Base-by-base conservation (phyloP, 1,140 invertebrate genomes). In the Nasonia vitripennis region DNA sequence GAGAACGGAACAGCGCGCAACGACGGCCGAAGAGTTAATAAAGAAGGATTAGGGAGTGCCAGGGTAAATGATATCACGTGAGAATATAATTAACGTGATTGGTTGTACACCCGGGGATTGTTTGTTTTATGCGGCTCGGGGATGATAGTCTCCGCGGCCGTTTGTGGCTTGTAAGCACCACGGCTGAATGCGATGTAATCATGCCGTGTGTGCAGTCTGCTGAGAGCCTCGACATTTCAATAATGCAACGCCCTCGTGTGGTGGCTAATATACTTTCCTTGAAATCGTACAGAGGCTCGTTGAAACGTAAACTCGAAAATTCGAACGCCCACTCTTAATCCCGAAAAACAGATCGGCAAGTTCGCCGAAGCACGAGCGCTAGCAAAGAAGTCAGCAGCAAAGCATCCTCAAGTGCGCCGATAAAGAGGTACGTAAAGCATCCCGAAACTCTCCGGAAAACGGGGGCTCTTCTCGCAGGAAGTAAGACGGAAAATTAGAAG, bases 11-110 rank as follows among this genome's bases (percentile, higher is more conserved):
- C 62, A 67, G 79, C 2, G 79, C 2, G 27, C 5, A 34, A 81
- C 41, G 79, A 17, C 34, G 20, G 45, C 41, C 51, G 55, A 83
- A 78, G 82, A 83, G 62, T 83, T 83, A 83, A 78, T 83, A 83
- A 83, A 78, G 82, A 83, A 83, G 74, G 62, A 83, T 83, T 83
- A 78, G 48, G n/a, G n/a, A 83, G 74, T 23, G 74, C 37, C 68
- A 68, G 68, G 12, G 23, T 34, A 77, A 77, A 78, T 83, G 37
- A 51, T 83, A 83, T 75, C n/a, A 68, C 55, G 73, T 77, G 81
- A 55, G 73, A 67, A 83, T 68, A 34, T 27, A 83, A 77, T 78
- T 83, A 83, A 68, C 27, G 37, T 78, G 17, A 45, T 83, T 68
- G 62, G 41, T 31, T 14, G 62, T 51, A 67, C 55, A 62, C 55